Percentiles rank a stretch among this genome's conserved stretches.
These are phyloP conservation scores for Leptopilina drosophilae DNA, from an alignment of 2,888 invertebrate genomes.

Conservation along the genomic window DNA sequence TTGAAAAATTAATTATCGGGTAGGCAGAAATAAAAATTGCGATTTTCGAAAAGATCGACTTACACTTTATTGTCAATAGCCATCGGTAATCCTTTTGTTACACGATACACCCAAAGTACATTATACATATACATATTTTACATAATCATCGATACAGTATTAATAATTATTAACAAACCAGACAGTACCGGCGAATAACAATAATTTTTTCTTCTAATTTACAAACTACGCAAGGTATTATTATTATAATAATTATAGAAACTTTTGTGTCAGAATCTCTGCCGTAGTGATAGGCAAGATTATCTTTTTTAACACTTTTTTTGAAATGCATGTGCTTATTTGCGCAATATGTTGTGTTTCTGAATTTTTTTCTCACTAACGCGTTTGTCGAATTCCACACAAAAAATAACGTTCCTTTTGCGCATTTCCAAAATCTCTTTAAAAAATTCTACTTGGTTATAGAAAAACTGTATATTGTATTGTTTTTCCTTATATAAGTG, in stretches of 20 bases:
- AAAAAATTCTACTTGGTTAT: too few species aligned
- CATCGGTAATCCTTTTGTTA: slow-evolving; percentile 70
- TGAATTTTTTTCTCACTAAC: not conserved
- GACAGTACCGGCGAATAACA: slow-evolving; percentile 71
- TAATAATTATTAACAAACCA: slow-evolving; percentile 75
- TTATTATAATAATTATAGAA: slow-evolving; percentile 33
- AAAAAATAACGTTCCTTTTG: not conserved
- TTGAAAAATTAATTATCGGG: too few species aligned
- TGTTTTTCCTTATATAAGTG: too few species aligned
- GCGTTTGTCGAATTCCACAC: not conserved
- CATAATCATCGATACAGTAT: slow-evolving; percentile 68
- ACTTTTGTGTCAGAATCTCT: slow-evolving; percentile 18
- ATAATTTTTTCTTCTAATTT: slow-evolving; percentile 59
- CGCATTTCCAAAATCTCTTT: not conserved
- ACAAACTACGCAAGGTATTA: slow-evolving; percentile 51
- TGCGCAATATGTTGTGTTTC: not conserved
- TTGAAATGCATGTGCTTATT: slow-evolving; percentile 10
- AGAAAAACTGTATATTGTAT: too few species aligned
- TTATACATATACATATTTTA: slow-evolving; percentile 76
- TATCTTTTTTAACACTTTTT: slow-evolving; percentile 15
- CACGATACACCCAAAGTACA: slow-evolving; percentile 75
- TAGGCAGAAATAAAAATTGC: slow-evolving; percentile 18
- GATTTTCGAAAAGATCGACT: slow-evolving; percentile 72
- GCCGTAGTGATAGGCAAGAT: not conserved
- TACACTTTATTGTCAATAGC: slow-evolving; percentile 75